Base-by-base conservation (phyloP, 2,797 vertebrate genomes). In the Erethizon dorsatum region DNA sequence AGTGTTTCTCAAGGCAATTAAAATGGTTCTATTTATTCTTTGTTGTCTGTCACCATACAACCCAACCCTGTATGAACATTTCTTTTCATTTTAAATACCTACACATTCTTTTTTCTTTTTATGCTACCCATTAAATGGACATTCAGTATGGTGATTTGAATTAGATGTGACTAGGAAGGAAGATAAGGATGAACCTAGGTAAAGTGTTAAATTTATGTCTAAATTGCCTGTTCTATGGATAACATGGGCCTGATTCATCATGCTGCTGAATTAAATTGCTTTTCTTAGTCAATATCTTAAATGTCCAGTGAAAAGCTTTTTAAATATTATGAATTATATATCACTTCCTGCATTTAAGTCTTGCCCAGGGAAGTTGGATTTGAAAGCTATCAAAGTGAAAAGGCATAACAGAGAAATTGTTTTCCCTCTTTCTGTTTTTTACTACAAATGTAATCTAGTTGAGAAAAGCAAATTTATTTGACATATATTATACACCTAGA, bases 151-250 rank as follows among this genome's bases (percentile, higher is more conserved):
- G 67, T 59, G n/a, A 83, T 65, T 73, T 87, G 63, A 95, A 67
- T 90, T 71, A 87, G 20, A 41, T 82, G 31, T 87, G 3, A 84
- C 20, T 13, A 31, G 33, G 13, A 79, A 84, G 63, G 20, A 86
- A 84, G 57, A 87, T 47, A 37, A 78, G 65, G 22, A 6, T 24
- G 15, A 94, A 41, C 31, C 18, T 88, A 47, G 45, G 45, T 80
- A 50, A 83, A 79, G 54, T 83, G 28, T 59, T 92, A 71, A 79
- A 67, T 77, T 69, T 91, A 47, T 91, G 77, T 90, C 69, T 67
- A 18, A 73, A 57, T 77, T 87, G 1, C 41, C 45, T 95, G 37
- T 0, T 24, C 15, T 88, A 6, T 59, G 41, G 28, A 24, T 90
- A 80, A 93, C n/a, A 47, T 71, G 33, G 54, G 4, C 31, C 24